Base-by-base conservation (phyloP, 2,113 vertebrate genomes). In the Aythya baeri region DNA sequence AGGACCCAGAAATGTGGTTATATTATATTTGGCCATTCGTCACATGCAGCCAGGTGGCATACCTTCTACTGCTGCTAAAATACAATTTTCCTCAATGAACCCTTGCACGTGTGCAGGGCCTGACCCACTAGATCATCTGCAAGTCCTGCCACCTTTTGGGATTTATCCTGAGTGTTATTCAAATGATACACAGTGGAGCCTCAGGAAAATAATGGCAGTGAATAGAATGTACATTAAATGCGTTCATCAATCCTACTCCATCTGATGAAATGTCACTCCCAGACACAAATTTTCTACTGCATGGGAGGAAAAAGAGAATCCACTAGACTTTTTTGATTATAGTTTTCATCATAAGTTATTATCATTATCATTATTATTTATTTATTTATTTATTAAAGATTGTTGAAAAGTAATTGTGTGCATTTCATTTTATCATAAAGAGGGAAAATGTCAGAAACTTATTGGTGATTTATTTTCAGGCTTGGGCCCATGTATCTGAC, bases 101-200 rank as follows among this genome's bases (percentile, higher is more conserved):
- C 41, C 44, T 94, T 58, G 59, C 50, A n/a, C 68, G 54, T 13
- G 52, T 22, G 41, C 83, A 85, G 75, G 67, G 6, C 1, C 75
- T 94, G 85, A 82, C 82, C 41, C 41, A 41, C 41, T 41, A 41
- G 41, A 41, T 41, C 41, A 41, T 41, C 41, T 41, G 41, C 41
- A 41, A 41, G 41, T 41, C 41, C 68, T 88, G 79, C 43, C 85
- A 86, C 63, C 67, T 20, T 87, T 71, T 71, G 89, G 79, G 89
- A 77, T 95, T 95, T 88, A 91, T 88, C 74, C 58, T 74, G 54
- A 83, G 21, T 50, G 62, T 92, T 91, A 77, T 32, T 91, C 61
- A 91, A 92, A 80, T 91, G 91, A 89, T 74, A 29, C 38, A 68
- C 1, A 1, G 32, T 59, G 43, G 38, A 91, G 72, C 72, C 61